A percentile compares a stretch with the other conserved stretches of the same genome.
Evolutionary conservation across 2,113 vertebrate genomes (phyloP).

Genomic region (Syngnathus scovelli): DNA sequence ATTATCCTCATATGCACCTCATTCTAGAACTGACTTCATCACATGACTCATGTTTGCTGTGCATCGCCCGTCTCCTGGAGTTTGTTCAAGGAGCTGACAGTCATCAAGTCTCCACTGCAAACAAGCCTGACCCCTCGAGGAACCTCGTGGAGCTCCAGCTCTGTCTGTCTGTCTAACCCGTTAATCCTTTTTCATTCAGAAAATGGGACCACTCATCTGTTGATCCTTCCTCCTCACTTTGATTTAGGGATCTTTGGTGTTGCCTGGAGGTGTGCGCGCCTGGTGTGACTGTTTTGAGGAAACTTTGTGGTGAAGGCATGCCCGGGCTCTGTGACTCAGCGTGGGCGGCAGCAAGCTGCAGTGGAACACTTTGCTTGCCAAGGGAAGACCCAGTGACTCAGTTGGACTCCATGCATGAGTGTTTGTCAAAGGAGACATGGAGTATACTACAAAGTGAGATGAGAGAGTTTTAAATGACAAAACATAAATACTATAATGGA

Average conservation of each 20-base stretch:
- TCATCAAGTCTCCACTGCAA: neutral
- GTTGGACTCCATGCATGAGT: neutral
- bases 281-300: conserved; percentile 19
- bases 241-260: neutral
- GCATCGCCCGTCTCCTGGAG: neutral
- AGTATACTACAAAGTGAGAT: neutral
- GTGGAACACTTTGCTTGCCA: conserved; percentile 34
- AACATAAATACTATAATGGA: neutral
- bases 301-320: conserved; percentile 41
- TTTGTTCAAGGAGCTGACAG: neutral
- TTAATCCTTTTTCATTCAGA: neutral
- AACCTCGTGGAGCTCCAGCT: neutral
- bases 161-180: neutral
- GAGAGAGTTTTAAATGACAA: neutral
- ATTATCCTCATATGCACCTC: neutral
- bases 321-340: conserved; percentile 56
- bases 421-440: conserved; percentile 3
- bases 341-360: conserved; percentile 23
- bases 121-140: neutral
- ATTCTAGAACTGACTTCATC: neutral
- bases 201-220: neutral
- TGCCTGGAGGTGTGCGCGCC: neutral
- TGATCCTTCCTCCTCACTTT: neutral
- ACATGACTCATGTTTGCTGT: neutral
- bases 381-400: conserved; percentile 34